phyloP scores from a whole-genome alignment of 1,140 invertebrate genomes.

The Himalopsyche phryganea region DNA sequence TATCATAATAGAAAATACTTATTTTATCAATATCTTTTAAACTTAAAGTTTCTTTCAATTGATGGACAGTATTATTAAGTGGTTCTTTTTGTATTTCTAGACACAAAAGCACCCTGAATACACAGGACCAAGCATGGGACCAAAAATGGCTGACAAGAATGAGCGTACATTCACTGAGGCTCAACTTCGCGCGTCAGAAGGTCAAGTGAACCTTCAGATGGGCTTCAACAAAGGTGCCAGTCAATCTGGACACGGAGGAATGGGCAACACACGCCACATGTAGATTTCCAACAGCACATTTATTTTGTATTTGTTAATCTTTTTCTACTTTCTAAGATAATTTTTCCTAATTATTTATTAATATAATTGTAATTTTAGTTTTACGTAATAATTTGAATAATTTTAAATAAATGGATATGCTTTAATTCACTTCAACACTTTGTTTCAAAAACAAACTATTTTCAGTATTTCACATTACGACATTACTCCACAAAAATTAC shows the following conservation, averaged over 20 bases:
- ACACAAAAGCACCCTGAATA: slow-evolving; percentile 94
- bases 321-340: slow-evolving; percentile 8
- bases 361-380: slow-evolving; percentile 16
- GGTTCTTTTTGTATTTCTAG: slow-evolving; percentile 39
- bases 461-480: background rate
- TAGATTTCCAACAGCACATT: slow-evolving; percentile 49
- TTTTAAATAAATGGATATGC: slow-evolving; percentile 10
- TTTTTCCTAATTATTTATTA: slow-evolving; percentile 3
- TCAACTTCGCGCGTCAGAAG: slow-evolving; percentile 86
- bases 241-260: slow-evolving; percentile 80
- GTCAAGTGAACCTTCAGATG: slow-evolving; percentile 91
- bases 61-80: too few species aligned
- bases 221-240: slow-evolving; percentile 93
- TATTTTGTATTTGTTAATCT: slow-evolving; percentile 12
- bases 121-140: slow-evolving; percentile 82
- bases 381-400: slow-evolving; percentile 18
- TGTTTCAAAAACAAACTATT: background rate
- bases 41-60: too few species aligned
- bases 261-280: slow-evolving; percentile 96
- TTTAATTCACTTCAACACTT: slow-evolving; percentile 14
- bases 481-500: slow-evolving; percentile 6
- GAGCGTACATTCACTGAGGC: slow-evolving; percentile 92
- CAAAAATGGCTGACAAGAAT: slow-evolving; percentile 93
- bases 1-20: background rate
- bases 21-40: too few species aligned